Conservation (phyloP, 2,113 vertebrate species). For the Pachycephala philippinensis region DNA sequence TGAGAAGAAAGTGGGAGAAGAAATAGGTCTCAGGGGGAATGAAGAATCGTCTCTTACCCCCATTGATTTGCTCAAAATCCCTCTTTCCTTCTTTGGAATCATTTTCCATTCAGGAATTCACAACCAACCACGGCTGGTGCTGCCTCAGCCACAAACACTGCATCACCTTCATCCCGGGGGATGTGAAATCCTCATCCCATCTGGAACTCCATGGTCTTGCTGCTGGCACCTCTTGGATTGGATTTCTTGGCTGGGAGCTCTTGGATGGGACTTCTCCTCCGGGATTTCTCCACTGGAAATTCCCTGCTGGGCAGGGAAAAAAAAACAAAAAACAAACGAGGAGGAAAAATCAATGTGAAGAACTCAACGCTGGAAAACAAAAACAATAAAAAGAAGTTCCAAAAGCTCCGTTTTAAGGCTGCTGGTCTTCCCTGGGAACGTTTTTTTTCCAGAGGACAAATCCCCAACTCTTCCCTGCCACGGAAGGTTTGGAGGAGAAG, state of each 20-base stretch:
- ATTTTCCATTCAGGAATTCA: background rate
- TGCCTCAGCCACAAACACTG: rapidly evolving
- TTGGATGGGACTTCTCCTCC: background rate
- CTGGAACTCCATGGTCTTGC: background rate
- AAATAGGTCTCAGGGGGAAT: background rate
- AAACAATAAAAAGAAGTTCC: background rate
- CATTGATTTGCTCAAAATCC: background rate
- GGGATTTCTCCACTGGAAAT: background rate
- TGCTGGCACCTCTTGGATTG: background rate
- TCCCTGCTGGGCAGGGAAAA: background rate
- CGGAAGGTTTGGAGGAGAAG: background rate
- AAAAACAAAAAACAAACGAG: background rate
- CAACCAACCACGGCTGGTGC: background rate
- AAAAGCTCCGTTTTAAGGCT: background rate
- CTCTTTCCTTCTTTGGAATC: background rate
- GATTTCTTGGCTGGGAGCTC: background rate
- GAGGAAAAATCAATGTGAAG: background rate
- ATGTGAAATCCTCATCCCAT: rapidly evolving
- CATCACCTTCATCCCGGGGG: background rate
- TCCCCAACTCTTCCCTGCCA: background rate
- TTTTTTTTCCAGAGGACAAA: background rate
- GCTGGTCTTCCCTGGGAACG: background rate
- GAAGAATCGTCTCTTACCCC: background rate
- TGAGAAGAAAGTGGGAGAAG: background rate
- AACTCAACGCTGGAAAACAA: background rate